Conservation (phyloP, 2,113 vertebrate species). For the Carlito syrichta region DNA sequence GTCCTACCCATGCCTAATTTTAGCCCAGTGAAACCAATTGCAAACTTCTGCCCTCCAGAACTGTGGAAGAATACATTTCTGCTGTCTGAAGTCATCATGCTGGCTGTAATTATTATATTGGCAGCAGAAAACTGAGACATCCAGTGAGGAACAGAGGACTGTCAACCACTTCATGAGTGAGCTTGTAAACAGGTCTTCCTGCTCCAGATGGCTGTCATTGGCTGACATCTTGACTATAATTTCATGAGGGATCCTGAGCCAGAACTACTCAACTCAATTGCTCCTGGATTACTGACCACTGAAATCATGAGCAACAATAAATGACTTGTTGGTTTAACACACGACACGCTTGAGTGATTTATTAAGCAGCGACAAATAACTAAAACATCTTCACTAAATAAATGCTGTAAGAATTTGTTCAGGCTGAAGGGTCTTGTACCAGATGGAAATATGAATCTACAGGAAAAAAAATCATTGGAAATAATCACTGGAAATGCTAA, state of each 20-base stretch:
- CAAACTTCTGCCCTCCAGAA: neutral
- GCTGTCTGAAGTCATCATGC: neutral
- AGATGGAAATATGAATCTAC: neutral
- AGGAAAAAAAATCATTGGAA: neutral
- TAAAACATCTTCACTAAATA: neutral
- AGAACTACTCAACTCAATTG: neutral
- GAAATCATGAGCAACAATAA: neutral
- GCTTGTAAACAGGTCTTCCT: neutral
- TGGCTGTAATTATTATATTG: neutral
- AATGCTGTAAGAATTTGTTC: neutral
- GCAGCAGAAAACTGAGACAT: neutral
- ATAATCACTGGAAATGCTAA: neutral
- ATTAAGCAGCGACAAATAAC: neutral
- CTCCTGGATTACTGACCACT: neutral
- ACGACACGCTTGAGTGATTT: neutral
- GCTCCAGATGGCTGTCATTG: neutral
- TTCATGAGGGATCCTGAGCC: neutral
- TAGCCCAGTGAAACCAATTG: neutral
- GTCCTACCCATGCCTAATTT: neutral
- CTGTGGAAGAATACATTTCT: neutral
- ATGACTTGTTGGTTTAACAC: neutral
- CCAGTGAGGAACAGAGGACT: neutral
- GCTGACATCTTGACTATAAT: neutral
- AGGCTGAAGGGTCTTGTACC: neutral
- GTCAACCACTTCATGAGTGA: neutral